These are phyloP conservation scores for Tyria jacobaeae DNA, from an alignment of 2,888 invertebrate species.

Conservation along the genomic window DNA sequence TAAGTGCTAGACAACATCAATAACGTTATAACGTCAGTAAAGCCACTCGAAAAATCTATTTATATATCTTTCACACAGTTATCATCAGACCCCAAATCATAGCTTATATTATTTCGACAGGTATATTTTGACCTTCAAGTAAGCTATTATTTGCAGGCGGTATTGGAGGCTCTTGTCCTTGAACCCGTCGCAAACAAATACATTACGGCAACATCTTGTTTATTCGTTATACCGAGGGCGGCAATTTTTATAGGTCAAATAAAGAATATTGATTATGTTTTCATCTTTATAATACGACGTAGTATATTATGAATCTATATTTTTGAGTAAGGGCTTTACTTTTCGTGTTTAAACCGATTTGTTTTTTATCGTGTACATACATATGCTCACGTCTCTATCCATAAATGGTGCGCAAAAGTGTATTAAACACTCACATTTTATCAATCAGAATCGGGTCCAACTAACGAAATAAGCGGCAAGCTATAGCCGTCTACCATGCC, in stretches of 20 bases:
- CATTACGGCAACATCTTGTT: slow-evolving; percentile 12
- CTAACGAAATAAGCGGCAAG: no score
- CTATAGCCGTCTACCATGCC: no score
- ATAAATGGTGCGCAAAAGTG: no score
- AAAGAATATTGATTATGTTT: slow-evolving; percentile 9
- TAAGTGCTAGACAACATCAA: no score
- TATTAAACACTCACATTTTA: no score
- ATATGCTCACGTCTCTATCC: no score
- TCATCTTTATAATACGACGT: not conserved
- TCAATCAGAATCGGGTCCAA: no score
- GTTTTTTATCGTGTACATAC: no score
- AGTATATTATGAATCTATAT: not conserved
- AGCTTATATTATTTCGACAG: not conserved
- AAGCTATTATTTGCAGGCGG: not conserved
- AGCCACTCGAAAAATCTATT: not conserved
- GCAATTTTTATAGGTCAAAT: slow-evolving; percentile 13
- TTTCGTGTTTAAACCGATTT: no score
- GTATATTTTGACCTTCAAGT: slow-evolving; percentile 1
- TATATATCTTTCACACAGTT: not conserved
- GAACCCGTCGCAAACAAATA: slow-evolving; percentile 12
- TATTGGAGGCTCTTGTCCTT: slow-evolving; percentile 6
- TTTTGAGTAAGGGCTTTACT: not conserved
- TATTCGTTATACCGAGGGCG: not conserved
- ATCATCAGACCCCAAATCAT: not conserved
- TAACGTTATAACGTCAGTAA: no score